Evolutionary conservation across 2,113 vertebrate genomes (phyloP).

Genomic region (Takifugu flavidus): DNA sequence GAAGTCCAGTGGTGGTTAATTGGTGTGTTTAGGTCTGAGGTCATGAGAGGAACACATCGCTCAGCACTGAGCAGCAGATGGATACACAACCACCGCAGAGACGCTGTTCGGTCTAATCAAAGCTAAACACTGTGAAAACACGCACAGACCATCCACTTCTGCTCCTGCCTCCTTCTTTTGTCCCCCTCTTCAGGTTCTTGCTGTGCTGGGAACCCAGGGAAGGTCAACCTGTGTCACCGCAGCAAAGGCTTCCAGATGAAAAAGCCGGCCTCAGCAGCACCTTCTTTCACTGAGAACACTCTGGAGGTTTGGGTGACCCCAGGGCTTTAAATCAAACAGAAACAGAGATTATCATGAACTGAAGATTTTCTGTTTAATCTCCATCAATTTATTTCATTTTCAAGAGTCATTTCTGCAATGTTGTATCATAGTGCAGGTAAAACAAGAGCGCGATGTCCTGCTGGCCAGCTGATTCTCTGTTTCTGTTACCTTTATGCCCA

Average conservation of each 20-base stretch:
- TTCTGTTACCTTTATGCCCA: no score
- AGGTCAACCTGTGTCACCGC: slow-evolving; percentile 64
- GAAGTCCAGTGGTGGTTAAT: slow-evolving; percentile 69
- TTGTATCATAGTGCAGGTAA: no score
- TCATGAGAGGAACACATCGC: slow-evolving; percentile 59
- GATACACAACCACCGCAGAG: slow-evolving; percentile 57
- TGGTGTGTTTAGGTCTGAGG: slow-evolving; percentile 63
- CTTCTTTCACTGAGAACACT: slow-evolving; percentile 27
- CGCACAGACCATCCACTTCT: slow-evolving; percentile 50
- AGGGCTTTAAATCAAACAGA: slow-evolving; percentile 21
- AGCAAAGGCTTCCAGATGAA: slow-evolving; percentile 39
- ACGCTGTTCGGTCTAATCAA: slow-evolving; percentile 61
- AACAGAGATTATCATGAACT: slow-evolving; percentile 22
- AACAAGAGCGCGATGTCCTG: no score
- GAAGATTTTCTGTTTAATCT: background rate
- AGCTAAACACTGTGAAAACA: slow-evolving; percentile 69
- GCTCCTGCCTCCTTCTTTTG: slow-evolving; percentile 21
- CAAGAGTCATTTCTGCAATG: no score
- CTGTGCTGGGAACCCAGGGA: slow-evolving; percentile 50
- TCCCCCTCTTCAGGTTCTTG: slow-evolving; percentile 31
- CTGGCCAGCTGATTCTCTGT: no score
- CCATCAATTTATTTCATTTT: no score
- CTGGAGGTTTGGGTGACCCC: slow-evolving; percentile 20
- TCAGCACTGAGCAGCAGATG: slow-evolving; percentile 50
- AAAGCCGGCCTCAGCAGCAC: slow-evolving; percentile 29